A percentile compares a stretch with the other conserved stretches of the same genome.
Evolutionary conservation across 1,140 invertebrate genomes (phyloP).

Genomic region (Drosophila pseudoananassae): DNA sequence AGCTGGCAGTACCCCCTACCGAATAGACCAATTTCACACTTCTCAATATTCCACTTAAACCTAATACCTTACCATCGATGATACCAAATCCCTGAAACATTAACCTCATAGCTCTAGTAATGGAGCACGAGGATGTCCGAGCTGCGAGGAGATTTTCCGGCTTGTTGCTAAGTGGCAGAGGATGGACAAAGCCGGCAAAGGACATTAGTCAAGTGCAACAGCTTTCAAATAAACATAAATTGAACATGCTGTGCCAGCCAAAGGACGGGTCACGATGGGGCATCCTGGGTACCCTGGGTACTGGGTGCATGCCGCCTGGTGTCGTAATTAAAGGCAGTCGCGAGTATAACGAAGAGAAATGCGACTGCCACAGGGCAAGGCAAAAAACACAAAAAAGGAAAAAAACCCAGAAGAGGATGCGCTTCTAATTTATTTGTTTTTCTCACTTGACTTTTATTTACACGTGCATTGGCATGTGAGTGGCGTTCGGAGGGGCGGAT

Average conservation of each 20-base stretch:
- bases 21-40: too few relatives aligned
- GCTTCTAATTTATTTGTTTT: constrained; percentile 68
- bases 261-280: neutral
- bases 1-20: too few relatives aligned
- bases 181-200: constrained; percentile 18
- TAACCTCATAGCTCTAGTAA: neutral
- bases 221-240: constrained; percentile 73
- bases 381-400: constrained; percentile 3
- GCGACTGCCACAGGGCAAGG: constrained; percentile 39
- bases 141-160: neutral
- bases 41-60: neutral
- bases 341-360: constrained; percentile 72
- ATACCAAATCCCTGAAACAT: neutral
- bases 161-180: constrained; percentile 17
- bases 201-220: constrained; percentile 59
- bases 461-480: constrained; percentile 75
- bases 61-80: neutral
- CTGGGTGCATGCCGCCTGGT: constrained; percentile 31
- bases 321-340: constrained; percentile 76
- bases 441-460: constrained; percentile 78
- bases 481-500: constrained; percentile 8
- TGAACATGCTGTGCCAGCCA: constrained; percentile 40
- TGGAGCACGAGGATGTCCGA: neutral
- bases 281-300: constrained; percentile 15
- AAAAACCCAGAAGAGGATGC: constrained; percentile 23